Evolutionary conservation across 2,888 invertebrate genomes (phyloP), one percentile per base, ranked within the genome.

Genomic region (Zygogramma bicolorata): DNA sequence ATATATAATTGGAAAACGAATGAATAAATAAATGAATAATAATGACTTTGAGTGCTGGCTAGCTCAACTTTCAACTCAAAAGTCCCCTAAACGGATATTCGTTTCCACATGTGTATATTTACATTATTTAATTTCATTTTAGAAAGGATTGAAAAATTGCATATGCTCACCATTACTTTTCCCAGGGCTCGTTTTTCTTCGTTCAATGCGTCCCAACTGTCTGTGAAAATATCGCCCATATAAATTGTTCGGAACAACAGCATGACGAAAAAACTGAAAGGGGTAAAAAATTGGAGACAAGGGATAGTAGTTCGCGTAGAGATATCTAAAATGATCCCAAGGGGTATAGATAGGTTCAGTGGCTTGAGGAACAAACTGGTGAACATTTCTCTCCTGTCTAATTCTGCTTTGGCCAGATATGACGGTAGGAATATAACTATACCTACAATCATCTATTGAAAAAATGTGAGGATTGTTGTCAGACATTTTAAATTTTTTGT

Each of bases 201-300:
- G n/a, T 46, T 18, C 10, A 15, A 42, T 29, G 20, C 60, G 27
- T 57, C 42, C 59, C n/a, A 40, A 22, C 13, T 38, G 38, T 42
- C 67, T 67, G 67, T 67, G 67, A 67, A 67, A 59, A 67, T 67
- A 59, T 59, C 59, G 59, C 46, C 59, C 59, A 67, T 59, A 15
- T 67, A 27, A 59, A 59, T 38, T 66, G 42, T 18, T 27, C 42
- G 29, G 46, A 8, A n/a, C 27, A 49, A 46, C 27, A 46, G 29
- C 31, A 63, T 63, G n/a, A n/a, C n/a, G 6, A 29, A 46, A 29
- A 63, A 13, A 20, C 3, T 10, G 29, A 15, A 29, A 29, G 49
- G 46, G 20, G 18, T 63, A 20, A 20, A 29, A 63, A 15, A 18
- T 46, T 27, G 46, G 42, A 63, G 15, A 5, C 4, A 13, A n/a